Evolutionary conservation across 2,113 vertebrate species (phyloP).

Genomic region (Drymodes brunneopygia): DNA sequence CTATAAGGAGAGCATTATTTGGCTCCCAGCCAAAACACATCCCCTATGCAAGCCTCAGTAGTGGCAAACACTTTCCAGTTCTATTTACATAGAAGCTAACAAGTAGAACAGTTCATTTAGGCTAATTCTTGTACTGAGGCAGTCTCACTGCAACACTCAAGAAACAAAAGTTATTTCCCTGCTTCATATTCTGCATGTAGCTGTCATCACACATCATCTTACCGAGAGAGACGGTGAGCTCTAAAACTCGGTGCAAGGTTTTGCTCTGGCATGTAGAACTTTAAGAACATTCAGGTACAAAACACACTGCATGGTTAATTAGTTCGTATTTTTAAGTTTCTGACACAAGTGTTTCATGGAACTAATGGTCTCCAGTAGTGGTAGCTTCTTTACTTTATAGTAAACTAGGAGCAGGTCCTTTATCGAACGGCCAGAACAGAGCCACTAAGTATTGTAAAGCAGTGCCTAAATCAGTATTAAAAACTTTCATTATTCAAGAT

Average conservation of each 20-base stretch:
- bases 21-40: constrained; percentile 72
- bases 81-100: constrained; percentile 62
- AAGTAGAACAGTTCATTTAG: constrained; percentile 39
- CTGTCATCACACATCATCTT: not conserved
- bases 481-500: constrained; percentile 55
- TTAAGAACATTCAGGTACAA: constrained; percentile 53
- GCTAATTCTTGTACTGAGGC: constrained; percentile 10
- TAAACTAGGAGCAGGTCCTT: constrained; percentile 39
- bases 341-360: constrained; percentile 51
- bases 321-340: not conserved
- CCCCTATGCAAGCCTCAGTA: constrained; percentile 62
- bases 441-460: constrained; percentile 57
- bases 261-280: constrained; percentile 59
- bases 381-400: constrained; percentile 41
- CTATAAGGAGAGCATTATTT: constrained; percentile 80
- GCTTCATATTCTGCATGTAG: not conserved
- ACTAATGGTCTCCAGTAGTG: constrained; percentile 44
- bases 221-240: not conserved
- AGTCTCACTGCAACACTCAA: not conserved
- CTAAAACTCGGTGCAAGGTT: not conserved
- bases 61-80: constrained; percentile 62
- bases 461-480: constrained; percentile 25
- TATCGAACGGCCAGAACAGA: constrained; percentile 45
- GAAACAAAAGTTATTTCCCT: not conserved
- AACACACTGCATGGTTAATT: constrained; percentile 19